Conservation (phyloP, 2,797 vertebrate genomes). For the Rachycentron canadum region DNA sequence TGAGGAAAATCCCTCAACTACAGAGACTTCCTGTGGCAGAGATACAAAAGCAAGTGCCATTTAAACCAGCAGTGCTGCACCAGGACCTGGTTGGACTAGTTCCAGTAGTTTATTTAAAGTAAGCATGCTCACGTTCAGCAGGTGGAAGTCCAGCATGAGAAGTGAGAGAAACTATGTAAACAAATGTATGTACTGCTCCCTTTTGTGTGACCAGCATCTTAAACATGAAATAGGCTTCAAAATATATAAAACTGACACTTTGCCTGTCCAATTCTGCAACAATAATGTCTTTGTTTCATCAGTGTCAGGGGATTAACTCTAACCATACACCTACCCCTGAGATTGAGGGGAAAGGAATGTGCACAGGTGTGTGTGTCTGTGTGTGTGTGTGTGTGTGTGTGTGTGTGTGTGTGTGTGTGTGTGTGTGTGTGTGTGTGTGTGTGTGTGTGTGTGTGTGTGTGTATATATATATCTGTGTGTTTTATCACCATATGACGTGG, state of each 20-base stretch:
- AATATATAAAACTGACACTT: conserved; percentile 1
- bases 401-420: conserved; percentile 2
- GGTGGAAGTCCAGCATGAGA: conserved; percentile 18
- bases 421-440: conserved; percentile 19
- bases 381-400: conserved; percentile 9
- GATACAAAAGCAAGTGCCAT: conserved; percentile 18
- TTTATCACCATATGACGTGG: conserved; percentile 29
- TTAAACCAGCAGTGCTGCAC: conserved; percentile 31
- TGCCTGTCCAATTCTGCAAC: conserved; percentile 38
- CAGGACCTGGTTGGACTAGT: conserved; percentile 31
- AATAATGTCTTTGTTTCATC: conserved; percentile 71
- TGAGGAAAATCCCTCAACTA: conserved; percentile 1
- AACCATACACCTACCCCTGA: conserved; percentile 27
- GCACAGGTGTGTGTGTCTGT: conserved; percentile 18
- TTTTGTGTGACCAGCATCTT: not conserved
- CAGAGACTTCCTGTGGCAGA: conserved; percentile 7
- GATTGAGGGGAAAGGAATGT: conserved; percentile 9
- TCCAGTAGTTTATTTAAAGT: conserved; percentile 40
- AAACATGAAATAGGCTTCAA: not conserved
- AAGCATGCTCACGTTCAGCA: conserved; percentile 26
- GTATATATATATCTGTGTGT: conserved; percentile 18
- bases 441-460: conserved; percentile 1
- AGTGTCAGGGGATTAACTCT: conserved; percentile 55
- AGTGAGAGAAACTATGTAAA: not conserved
- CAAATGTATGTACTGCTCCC: not conserved